Base-by-base conservation (phyloP, 1,140 invertebrate species). In the Ceratosolen fusciceps region DNA sequence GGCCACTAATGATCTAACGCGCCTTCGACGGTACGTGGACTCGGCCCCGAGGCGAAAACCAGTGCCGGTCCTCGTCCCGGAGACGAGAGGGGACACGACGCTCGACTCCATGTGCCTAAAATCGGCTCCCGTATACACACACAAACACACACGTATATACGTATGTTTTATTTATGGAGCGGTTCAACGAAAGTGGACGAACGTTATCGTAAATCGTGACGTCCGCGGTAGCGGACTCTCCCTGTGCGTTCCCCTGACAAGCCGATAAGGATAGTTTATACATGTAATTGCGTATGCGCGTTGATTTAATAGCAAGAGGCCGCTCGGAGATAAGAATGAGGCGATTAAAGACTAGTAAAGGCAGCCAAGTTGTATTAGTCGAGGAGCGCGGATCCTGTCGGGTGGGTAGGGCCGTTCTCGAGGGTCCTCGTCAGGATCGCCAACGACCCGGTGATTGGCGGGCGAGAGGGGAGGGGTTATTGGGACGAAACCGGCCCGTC, bases 11-110 rank as follows among this genome's bases (percentile, higher is more conserved):
- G 76, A 77, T 43, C 52, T 49, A 43, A 58, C 54, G 26, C 31
- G 19, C 39, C 43, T 73, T 79, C 29, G 31, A 74, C 43, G 56
- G 4, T 39, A 73, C 52, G 43, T 77, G 29, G 54, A 65, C 37
- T 43, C 68, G 39, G 24, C 14, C 49, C 5, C 21, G 62, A 9
- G 12, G 56, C 31, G 19, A 76, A 76, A 76, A 67, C 62, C 68
- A 76, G 74, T 29, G 56, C 62, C 43, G 21, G 39, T 75, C 60
- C n/a, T n/a, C n/a, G n/a, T n/a, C n/a, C n/a, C n/a, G n/a, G n/a
- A n/a, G n/a, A n/a, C n/a, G n/a, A n/a, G n/a, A n/a, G n/a, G n/a
- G n/a, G n/a, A n/a, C n/a, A n/a, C n/a, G n/a, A n/a, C n/a, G n/a
- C n/a, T n/a, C n/a, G n/a, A n/a, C n/a, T n/a, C n/a, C n/a, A n/a